Conservation (phyloP, 2,888 invertebrate genomes). For the Tetropium fuscum region DNA sequence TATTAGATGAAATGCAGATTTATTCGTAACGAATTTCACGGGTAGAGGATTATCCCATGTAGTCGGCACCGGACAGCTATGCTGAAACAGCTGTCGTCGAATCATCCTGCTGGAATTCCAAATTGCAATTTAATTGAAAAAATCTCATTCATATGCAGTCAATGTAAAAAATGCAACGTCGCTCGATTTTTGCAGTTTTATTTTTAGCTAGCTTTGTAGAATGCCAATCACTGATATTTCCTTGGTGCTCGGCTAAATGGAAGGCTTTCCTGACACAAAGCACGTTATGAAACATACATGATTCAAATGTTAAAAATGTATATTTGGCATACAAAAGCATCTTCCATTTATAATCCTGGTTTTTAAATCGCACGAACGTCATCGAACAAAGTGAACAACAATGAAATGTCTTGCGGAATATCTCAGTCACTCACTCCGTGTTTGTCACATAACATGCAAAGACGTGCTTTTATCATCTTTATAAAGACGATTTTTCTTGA, state of each 20-base stretch:
- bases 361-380: constrained; percentile 62
- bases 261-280: constrained; percentile 49
- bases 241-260: constrained; percentile 24
- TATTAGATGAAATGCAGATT: constrained; percentile 52
- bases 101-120: constrained; percentile 57
- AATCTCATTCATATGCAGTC: constrained; percentile 67
- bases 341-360: constrained; percentile 65
- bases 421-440: constrained; percentile 66
- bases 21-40: constrained; percentile 47
- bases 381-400: constrained; percentile 66
- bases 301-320: constrained; percentile 64
- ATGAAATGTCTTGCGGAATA: constrained; percentile 64
- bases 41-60: constrained; percentile 34
- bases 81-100: constrained; percentile 56
- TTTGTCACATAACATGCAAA: constrained; percentile 67
- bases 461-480: constrained; percentile 67
- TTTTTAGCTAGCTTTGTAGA: constrained; percentile 58
- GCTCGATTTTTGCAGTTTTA: constrained; percentile 62
- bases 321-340: constrained; percentile 60
- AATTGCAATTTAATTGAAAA: constrained; percentile 67
- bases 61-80: constrained; percentile 34
- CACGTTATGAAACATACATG: constrained; percentile 62
- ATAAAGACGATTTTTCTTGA: constrained; percentile 67
- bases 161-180: constrained; percentile 64
- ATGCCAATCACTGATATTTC: constrained; percentile 60